A percentile compares a stretch with the other conserved stretches of the same genome.
Evolutionary conservation across 2,113 vertebrate genomes (phyloP).

Genomic region (Pachypanchax playfairii): DNA sequence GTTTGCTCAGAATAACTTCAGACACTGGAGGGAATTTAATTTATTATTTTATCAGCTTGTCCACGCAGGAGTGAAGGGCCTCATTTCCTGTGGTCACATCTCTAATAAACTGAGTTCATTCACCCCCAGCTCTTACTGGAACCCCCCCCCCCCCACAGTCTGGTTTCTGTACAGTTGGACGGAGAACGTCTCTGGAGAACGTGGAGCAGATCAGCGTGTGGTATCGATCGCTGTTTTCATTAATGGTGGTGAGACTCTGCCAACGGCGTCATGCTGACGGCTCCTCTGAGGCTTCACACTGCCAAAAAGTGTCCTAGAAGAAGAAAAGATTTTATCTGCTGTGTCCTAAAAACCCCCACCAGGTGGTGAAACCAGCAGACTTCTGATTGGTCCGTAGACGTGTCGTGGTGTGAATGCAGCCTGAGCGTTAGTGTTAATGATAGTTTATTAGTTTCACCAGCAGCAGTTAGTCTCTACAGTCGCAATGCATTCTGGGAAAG

Average conservation of each 20-base stretch:
- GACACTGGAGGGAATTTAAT: not conserved
- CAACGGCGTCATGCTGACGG: slow-evolving; percentile 10
- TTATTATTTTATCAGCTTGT: too few species aligned
- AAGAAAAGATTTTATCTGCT: slow-evolving; percentile 3
- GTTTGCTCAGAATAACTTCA: too few species aligned
- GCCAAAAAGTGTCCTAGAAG: slow-evolving; percentile 30
- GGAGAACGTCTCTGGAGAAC: not conserved
- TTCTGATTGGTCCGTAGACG: too few species aligned
- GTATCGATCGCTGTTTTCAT: slow-evolving; percentile 11
- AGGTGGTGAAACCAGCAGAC: not conserved
- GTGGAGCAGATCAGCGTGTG: not conserved
- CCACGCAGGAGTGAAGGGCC: too few species aligned
- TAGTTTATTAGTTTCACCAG: too few species aligned
- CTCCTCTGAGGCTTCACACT: not conserved
- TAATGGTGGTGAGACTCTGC: not conserved
- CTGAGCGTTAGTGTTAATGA: too few species aligned
- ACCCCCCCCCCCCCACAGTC: not conserved
- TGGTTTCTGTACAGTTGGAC: not conserved
- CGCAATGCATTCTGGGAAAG: too few species aligned
- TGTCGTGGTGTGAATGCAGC: too few species aligned
- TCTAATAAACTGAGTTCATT: too few species aligned
- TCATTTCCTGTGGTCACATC: too few species aligned
- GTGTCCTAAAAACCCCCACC: slow-evolving; percentile 7
- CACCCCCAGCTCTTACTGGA: not conserved
- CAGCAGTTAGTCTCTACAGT: too few species aligned